Conservation (phyloP, 2,888 invertebrate genomes). For the Cephalotes varians region DNA sequence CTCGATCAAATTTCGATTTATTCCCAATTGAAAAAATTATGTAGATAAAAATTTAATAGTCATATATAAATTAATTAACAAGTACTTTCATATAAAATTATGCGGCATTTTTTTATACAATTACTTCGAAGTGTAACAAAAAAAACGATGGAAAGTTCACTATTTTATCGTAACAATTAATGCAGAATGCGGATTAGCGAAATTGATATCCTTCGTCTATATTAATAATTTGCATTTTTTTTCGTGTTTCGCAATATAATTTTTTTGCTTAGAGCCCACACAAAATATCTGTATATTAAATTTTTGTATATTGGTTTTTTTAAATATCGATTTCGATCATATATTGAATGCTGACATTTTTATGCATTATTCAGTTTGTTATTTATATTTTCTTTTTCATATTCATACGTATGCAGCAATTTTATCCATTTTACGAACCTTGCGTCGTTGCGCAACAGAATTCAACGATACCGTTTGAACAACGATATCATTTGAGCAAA, state of each 20-base stretch:
- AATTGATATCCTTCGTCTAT: not conserved
- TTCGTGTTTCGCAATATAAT: not conserved
- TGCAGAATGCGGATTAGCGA: not conserved
- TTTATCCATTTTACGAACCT: not conserved
- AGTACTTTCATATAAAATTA: not conserved
- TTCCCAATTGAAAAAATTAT: not conserved
- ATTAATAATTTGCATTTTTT: not conserved
- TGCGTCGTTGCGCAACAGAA: not conserved
- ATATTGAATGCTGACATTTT: not conserved
- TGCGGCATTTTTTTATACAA: too few species aligned
- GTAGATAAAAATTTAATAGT: conserved; percentile 8
- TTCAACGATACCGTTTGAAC: not conserved
- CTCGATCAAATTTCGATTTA: conserved; percentile 34
- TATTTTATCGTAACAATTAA: not conserved
- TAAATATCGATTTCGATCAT: not conserved
- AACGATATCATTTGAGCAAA: not conserved
- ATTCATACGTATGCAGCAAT: not conserved
- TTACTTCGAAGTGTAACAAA: not conserved
- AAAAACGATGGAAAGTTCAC: not conserved
- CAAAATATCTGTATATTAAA: not conserved
- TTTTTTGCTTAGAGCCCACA: not conserved
- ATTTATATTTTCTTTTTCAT: not conserved
- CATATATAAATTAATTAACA: not conserved
- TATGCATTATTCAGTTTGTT: not conserved
- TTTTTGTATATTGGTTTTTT: not conserved